Base-by-base conservation (phyloP, 2,113 vertebrate genomes). In the Lagopus muta region DNA sequence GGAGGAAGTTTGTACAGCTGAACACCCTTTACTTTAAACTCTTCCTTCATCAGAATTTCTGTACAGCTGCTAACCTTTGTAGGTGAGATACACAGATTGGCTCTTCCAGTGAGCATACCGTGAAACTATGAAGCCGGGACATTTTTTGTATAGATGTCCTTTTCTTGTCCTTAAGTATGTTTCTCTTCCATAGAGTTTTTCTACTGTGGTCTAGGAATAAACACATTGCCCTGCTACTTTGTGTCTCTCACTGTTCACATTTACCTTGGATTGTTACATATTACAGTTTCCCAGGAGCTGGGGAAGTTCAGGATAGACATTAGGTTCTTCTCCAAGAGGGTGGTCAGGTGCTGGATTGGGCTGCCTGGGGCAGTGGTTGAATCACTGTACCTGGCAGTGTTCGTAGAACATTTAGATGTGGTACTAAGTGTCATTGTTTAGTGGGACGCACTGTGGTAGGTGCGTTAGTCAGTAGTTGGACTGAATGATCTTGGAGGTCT, bases 1-100 rank as follows among this genome's bases (percentile, higher is more conserved):
- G n/a, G 84, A 87, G 85, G 94, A 94, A 95, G 91, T 93, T 95
- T 95, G 87, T 89, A 89, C 84, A 92, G 89, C 89, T 96, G 89
- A 95, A 86, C 65, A 88, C 85, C 84, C 75, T 93, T 94, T 85
- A 40, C 54, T 93, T 95, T 78, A 95, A 86, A 91, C 64, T 91
- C 22, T 92, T 96, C 13, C 28, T 93, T 90, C 55, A 94, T 67
- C 80, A 94, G 61, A 47, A 90, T 92, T 85, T 87, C 94, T 91
- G 22, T 87, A 6, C 67, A 64, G 42, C 82, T 80, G 55, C 69
- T 94, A 88, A 54, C 77, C 71, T 40, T 54, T 67, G 74, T 45
- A 83, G 65, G 71, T 82, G 67, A 82, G 64, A 54, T 45, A 27
- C 65, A 20, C 25, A 27, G 65, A 20, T n/a, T 77, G 28, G 18